phyloP scores from a whole-genome alignment of 2,888 invertebrate genomes.

The Ptilodon capucinus region DNA sequence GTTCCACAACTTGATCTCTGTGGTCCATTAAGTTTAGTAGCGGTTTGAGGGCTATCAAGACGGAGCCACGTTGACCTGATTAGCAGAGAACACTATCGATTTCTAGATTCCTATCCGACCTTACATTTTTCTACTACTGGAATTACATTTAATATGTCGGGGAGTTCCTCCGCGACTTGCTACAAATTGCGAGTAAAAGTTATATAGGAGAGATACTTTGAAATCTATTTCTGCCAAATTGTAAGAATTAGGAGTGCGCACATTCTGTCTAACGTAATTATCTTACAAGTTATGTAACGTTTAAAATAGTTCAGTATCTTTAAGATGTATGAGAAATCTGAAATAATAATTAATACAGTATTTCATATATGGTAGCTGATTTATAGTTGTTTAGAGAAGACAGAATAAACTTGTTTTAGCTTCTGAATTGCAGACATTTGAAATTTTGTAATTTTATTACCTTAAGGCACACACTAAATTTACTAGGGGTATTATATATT shows the following conservation, averaged over 20 bases:
- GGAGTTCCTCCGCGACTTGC: neutral
- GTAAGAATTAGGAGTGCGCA: neutral
- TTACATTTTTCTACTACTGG: slow-evolving; percentile 15
- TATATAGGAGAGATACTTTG: neutral
- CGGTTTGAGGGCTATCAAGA: slow-evolving; percentile 45
- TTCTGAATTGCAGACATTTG: too few relatives aligned
- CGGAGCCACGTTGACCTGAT: slow-evolving; percentile 39
- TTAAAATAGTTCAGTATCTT: too few relatives aligned
- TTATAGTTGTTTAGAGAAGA: too few relatives aligned
- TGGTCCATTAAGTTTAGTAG: slow-evolving; percentile 35
- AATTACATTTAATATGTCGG: slow-evolving; percentile 8
- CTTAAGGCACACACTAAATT: too few relatives aligned
- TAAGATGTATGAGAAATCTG: too few relatives aligned
- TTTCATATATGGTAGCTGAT: too few relatives aligned
- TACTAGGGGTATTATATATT: too few relatives aligned
- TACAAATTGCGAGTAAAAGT: neutral
- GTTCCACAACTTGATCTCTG: too few relatives aligned
- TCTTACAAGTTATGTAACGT: too few relatives aligned
- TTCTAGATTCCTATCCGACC: slow-evolving; percentile 9
- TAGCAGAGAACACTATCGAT: slow-evolving; percentile 34
- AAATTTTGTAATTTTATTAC: too few relatives aligned
- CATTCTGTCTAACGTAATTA: neutral
- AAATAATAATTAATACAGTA: too few relatives aligned
- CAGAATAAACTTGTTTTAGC: too few relatives aligned
- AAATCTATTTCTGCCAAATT: neutral